Evolutionary conservation across 2,888 invertebrate species (phyloP).

Genomic region (Microctonus aethiopoides): DNA sequence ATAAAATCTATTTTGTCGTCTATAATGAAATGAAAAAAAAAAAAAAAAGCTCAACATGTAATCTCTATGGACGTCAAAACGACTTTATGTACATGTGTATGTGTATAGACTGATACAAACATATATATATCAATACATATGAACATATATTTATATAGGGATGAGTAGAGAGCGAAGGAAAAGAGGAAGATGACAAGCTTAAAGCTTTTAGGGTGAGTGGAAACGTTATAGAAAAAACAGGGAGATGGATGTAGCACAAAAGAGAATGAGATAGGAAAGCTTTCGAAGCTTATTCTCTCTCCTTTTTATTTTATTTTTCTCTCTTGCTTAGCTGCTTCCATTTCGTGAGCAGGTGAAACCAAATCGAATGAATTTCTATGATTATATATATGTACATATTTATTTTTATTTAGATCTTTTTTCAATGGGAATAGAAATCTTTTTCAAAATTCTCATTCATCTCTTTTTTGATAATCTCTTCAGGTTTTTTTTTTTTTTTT

Average conservation of each 20-base stretch:
- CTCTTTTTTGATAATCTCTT: background rate
- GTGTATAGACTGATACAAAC: background rate
- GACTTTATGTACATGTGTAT: background rate
- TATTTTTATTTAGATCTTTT: too few species aligned
- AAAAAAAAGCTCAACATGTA: background rate
- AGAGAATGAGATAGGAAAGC: slow-evolving; percentile 26
- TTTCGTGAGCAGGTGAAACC: slow-evolving; percentile 37
- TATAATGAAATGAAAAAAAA: background rate
- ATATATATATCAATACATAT: too few species aligned
- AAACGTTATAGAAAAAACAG: background rate
- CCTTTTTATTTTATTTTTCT: background rate
- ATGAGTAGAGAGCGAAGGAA: slow-evolving; percentile 5
- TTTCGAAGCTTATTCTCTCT: background rate
- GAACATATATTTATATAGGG: background rate
- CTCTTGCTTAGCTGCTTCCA: slow-evolving; percentile 4
- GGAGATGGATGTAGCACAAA: slow-evolving; percentile 14
- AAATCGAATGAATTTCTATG: slow-evolving; percentile 44
- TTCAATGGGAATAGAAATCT: background rate
- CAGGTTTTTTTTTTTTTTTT: too few species aligned
- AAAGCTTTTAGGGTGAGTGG: background rate
- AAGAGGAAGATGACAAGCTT: slow-evolving; percentile 18
- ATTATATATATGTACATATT: too few species aligned
- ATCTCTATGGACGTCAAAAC: background rate
- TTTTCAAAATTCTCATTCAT: too few species aligned
- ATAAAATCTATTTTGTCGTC: background rate